These are phyloP conservation scores for Phenganax marumi DNA, from an alignment of 92 coral and sea anemone genomes.

Conservation along the genomic window DNA sequence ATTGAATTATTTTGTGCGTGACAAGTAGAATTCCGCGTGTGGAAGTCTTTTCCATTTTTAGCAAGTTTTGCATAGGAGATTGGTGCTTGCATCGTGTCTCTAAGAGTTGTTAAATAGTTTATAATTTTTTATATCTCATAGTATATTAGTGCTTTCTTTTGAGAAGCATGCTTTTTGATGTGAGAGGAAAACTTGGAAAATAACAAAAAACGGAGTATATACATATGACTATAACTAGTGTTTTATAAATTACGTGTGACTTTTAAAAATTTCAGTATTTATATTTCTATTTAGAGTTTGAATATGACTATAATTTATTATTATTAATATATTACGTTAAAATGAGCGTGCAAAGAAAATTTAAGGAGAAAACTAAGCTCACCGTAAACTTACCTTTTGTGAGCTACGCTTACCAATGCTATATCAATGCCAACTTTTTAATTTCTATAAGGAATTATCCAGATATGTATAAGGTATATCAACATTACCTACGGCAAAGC, in stretches of 20 bases:
- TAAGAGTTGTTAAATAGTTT: conserved; percentile 24
- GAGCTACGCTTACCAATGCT: too few relatives aligned
- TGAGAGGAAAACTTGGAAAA: conserved; percentile 24
- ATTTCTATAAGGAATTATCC: too few relatives aligned
- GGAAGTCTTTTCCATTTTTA: conserved; percentile 13
- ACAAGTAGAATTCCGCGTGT: conserved; percentile 5
- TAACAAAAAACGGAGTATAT: conserved; percentile 6
- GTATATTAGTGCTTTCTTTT: conserved; percentile 11
- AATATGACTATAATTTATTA: conserved; percentile 22
- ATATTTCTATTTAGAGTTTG: conserved; percentile 38
- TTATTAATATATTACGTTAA: conserved; percentile 16
- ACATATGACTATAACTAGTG: background rate
- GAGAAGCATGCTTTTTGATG: conserved; percentile 43
- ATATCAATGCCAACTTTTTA: too few relatives aligned
- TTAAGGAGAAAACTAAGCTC: background rate
- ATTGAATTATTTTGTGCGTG: conserved; percentile 16
- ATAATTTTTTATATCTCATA: background rate
- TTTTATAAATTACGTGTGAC: conserved; percentile 30
- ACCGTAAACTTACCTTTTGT: too few relatives aligned
- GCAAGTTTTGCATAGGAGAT: conserved; percentile 10
- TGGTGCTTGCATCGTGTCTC: background rate
- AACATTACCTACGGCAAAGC: background rate
- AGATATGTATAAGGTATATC: too few relatives aligned
- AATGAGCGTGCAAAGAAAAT: background rate
- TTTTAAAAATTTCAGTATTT: conserved; percentile 40